Evolutionary conservation across 2,888 invertebrate genomes (phyloP).

Genomic region (Uropetala carovei): DNA sequence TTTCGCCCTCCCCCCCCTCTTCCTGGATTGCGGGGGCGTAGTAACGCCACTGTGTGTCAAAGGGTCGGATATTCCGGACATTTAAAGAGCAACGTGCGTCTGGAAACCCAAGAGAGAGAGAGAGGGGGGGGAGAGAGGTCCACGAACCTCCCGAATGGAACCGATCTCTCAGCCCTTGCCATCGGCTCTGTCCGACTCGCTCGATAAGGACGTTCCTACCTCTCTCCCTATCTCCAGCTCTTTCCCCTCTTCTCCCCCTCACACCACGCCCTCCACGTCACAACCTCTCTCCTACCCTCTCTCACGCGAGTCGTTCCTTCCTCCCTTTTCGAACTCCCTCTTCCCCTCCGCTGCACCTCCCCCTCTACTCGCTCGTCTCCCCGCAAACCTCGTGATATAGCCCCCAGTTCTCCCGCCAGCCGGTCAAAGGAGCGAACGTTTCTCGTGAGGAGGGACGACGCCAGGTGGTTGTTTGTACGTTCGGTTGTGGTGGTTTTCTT

Average conservation of each 20-base stretch:
- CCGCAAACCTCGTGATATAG: background rate
- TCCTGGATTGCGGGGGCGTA: background rate
- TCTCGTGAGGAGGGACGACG: too few relatives aligned
- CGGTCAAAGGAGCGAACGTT: too few relatives aligned
- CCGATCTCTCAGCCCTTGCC: background rate
- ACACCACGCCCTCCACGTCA: too few relatives aligned
- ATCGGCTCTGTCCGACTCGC: background rate
- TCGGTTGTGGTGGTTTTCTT: background rate
- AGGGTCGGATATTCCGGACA: background rate
- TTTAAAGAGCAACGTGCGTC: background rate
- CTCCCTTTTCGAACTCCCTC: background rate
- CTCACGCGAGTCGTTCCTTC: too few relatives aligned
- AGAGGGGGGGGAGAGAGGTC: too few relatives aligned
- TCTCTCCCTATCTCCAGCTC: background rate
- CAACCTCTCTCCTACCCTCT: background rate
- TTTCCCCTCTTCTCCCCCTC: too few relatives aligned
- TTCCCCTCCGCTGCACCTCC: background rate
- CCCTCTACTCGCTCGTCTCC: background rate
- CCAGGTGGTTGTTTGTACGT: background rate
- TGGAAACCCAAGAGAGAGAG: too few relatives aligned
- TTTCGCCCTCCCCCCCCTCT: background rate
- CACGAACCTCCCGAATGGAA: background rate
- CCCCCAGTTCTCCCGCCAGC: conserved; percentile 17
- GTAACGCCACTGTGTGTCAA: background rate
- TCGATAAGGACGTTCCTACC: conserved; percentile 30